Percentiles rank a stretch among this genome's conserved stretches.
phyloP scores from a whole-genome alignment of 2,888 invertebrate genomes.

The Myopa testacea region DNA sequence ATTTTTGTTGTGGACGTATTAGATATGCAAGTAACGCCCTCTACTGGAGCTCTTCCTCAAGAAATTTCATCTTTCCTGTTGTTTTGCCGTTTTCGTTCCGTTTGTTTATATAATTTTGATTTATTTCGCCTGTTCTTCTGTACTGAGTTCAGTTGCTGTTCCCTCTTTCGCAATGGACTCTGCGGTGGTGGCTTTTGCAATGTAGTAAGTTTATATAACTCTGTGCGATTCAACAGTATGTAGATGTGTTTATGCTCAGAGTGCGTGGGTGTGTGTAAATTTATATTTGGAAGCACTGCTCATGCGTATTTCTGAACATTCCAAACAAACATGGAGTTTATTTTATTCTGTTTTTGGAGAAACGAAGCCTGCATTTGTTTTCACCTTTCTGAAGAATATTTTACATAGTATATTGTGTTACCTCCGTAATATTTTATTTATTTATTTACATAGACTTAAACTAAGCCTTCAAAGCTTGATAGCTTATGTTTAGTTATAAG shows the following conservation, averaged over 20 bases:
- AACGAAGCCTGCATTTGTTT: too few relatives aligned
- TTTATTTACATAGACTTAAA: neutral
- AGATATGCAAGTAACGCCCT: constrained; percentile 1
- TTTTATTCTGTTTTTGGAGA: too few relatives aligned
- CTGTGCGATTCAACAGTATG: constrained; percentile 21
- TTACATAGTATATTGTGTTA: too few relatives aligned
- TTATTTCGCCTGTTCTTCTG: constrained; percentile 26
- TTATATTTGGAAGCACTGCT: constrained; percentile 66
- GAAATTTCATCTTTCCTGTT: constrained; percentile 32
- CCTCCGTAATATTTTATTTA: too few relatives aligned
- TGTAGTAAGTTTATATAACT: constrained; percentile 28
- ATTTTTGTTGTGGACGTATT: neutral
- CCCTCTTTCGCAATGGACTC: too few relatives aligned
- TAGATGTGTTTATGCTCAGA: constrained; percentile 21
- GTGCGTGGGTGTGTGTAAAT: constrained; percentile 52
- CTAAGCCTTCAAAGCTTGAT: too few relatives aligned
- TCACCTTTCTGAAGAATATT: too few relatives aligned
- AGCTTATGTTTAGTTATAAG: too few relatives aligned
- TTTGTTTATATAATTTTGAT: neutral
- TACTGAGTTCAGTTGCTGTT: neutral
- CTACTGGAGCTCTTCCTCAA: neutral
- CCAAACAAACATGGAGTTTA: constrained; percentile 12
- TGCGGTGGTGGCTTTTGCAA: neutral
- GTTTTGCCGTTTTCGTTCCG: constrained; percentile 8
- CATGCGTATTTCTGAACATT: constrained; percentile 57